A percentile compares a stretch with the other conserved stretches of the same genome.
Evolutionary conservation across 53 echinoderm and acorn worm species (phyloP).

Genomic region (Henricia sp.): DNA sequence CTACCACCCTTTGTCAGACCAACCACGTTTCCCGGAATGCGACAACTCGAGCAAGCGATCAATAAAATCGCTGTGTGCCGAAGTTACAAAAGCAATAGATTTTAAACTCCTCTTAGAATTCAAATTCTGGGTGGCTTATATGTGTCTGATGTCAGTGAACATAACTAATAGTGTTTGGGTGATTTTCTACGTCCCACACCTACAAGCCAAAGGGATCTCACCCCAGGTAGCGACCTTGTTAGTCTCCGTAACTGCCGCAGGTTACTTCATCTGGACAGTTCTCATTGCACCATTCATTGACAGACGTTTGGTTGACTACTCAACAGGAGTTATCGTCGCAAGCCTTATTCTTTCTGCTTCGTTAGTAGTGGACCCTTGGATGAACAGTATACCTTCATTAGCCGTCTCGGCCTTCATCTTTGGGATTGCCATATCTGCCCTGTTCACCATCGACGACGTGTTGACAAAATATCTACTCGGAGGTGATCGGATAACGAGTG

Average conservation of each 20-base stretch:
- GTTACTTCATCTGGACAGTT: neutral
- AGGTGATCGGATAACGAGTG: neutral
- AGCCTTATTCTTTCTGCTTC: neutral
- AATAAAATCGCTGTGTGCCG: neutral
- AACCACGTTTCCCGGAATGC: neutral
- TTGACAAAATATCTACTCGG: neutral
- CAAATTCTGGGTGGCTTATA: neutral
- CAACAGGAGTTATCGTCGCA: neutral
- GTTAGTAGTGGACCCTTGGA: slow-evolving; percentile 1
- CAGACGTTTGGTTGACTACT: neutral
- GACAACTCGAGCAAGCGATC: neutral
- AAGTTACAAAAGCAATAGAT: neutral
- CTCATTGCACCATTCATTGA: neutral
- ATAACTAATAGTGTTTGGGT: neutral
- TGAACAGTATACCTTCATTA: neutral
- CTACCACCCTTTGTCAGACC: neutral
- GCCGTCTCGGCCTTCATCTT: neutral
- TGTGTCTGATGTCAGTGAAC: neutral
- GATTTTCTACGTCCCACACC: slow-evolving; percentile 5
- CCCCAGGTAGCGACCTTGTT: neutral
- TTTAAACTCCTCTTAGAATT: neutral
- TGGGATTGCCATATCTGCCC: neutral
- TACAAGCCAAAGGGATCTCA: neutral
- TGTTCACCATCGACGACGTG: neutral
- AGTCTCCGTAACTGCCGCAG: neutral